Percentiles rank a stretch among this genome's conserved stretches.
Evolutionary conservation across 2,888 invertebrate species (phyloP).

Genomic region (Podabrus alpinus): DNA sequence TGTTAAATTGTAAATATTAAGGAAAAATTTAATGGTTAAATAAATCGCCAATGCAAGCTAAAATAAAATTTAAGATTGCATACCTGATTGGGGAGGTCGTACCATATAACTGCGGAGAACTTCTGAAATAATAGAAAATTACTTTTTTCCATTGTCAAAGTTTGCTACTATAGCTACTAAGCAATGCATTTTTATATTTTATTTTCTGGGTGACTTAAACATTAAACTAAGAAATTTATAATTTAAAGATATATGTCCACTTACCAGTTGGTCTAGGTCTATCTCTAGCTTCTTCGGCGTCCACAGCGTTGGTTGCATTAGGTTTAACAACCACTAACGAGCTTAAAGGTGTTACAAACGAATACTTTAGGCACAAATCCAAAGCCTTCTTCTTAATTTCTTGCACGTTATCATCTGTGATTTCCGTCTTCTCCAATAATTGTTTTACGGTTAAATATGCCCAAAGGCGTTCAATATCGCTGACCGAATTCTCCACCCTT

Average conservation of each 20-base stretch:
- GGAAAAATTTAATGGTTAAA: too few species aligned
- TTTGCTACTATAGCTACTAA: too few species aligned
- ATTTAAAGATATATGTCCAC: neutral
- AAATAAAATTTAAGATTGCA: too few species aligned
- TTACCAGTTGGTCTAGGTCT: neutral
- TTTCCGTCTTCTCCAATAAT: constrained; percentile 59
- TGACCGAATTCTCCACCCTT: constrained; percentile 3
- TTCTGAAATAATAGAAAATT: neutral
- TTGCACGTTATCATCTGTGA: constrained; percentile 37
- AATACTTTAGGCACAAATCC: constrained; percentile 64
- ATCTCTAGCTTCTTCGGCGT: constrained; percentile 55
- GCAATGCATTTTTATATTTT: too few species aligned
- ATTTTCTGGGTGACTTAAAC: too few species aligned
- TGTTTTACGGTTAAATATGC: constrained; percentile 70
- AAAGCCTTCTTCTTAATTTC: constrained; percentile 59
- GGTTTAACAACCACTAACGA: constrained; percentile 72
- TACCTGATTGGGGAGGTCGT: too few species aligned
- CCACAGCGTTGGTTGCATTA: constrained; percentile 59
- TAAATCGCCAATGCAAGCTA: too few species aligned
- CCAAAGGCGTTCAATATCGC: constrained; percentile 63
- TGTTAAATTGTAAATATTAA: too few species aligned
- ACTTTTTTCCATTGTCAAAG: too few species aligned
- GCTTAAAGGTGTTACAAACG: constrained; percentile 70
- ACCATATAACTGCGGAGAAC: neutral
- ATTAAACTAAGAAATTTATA: too few species aligned